Evolutionary conservation across 2,888 invertebrate genomes (phyloP), one percentile per base, ranked within the genome.

Genomic region (Amphimallon solstitiale): DNA sequence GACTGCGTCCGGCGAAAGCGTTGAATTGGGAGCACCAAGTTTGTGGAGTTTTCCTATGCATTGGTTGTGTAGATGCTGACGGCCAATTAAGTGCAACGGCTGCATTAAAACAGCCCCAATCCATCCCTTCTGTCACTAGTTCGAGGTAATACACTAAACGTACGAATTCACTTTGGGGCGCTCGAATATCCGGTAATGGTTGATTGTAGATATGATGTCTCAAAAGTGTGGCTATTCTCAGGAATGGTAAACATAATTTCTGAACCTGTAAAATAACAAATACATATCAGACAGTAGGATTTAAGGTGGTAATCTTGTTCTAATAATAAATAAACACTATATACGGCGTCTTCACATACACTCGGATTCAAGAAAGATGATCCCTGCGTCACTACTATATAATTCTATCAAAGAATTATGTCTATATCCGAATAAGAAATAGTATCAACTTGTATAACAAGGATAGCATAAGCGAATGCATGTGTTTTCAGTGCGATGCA

Each of bases 221-320:
- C 56, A 97, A 84, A 5, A 97, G 83, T 0, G 95, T 89, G 1
- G 95, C 92, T 54, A 95, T 87, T 48, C 96, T 88, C 70, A 97
- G 83, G 82, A 92, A 96, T 14, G 95, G 95, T 68, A 96, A 83
- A 76, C 94, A 91, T 66, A 93, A 83, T 70, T 90, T 88, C 81
- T 94, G 92, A 63, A 96, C 85, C 86, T 92, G 23, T 0, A 54
- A n/a, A 19, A 17, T 9, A 21, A 15, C 10, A 60, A 17, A 6
- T 19, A 63, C n/a, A n/a, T n/a, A n/a, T n/a, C n/a, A n/a, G n/a
- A n/a, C n/a, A n/a, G n/a, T n/a, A n/a, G n/a, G n/a, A n/a, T n/a
- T n/a, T n/a, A n/a, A n/a, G n/a, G n/a, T n/a, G n/a, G n/a, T n/a
- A n/a, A n/a, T n/a, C n/a, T n/a, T n/a, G n/a, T n/a, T n/a, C n/a